These are phyloP conservation scores for Columba guinea DNA, from an alignment of 2,797 vertebrate genomes.

Conservation along the genomic window DNA sequence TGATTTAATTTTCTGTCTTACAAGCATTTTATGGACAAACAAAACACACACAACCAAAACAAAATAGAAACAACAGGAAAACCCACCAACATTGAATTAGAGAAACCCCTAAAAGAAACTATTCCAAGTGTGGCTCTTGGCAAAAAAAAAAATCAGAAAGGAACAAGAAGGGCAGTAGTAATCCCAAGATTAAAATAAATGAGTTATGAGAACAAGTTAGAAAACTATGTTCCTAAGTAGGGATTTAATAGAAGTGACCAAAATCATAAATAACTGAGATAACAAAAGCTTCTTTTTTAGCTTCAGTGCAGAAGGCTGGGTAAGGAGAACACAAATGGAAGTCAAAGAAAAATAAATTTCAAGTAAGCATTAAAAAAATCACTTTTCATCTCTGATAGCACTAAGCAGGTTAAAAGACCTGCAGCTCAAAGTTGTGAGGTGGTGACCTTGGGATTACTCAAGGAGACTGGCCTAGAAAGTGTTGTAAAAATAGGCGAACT, in stretches of 20 bases:
- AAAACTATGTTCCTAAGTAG: not conserved
- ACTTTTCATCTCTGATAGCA: not conserved
- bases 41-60: no score
- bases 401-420: constrained; percentile 10
- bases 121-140: not conserved
- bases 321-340: constrained; percentile 4
- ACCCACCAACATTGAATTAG: not conserved
- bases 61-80: no score
- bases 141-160: not conserved
- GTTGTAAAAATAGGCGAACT: not conserved
- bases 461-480: not conserved
- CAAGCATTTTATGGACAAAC: not conserved
- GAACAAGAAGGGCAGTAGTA: not conserved
- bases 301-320: not conserved
- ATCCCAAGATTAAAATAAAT: constrained; percentile 4
- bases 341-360: constrained; percentile 17
- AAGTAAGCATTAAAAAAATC: not conserved
- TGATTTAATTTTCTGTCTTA: not conserved
- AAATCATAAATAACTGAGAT: constrained; percentile 46
- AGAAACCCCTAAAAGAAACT: not conserved
- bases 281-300: constrained; percentile 17
- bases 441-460: constrained; percentile 2
- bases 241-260: not conserved
- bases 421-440: constrained; percentile 10
- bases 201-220: not conserved